These are phyloP conservation scores for Calephelis nemesis DNA, from an alignment of 1,140 invertebrate species.

Conservation along the genomic window DNA sequence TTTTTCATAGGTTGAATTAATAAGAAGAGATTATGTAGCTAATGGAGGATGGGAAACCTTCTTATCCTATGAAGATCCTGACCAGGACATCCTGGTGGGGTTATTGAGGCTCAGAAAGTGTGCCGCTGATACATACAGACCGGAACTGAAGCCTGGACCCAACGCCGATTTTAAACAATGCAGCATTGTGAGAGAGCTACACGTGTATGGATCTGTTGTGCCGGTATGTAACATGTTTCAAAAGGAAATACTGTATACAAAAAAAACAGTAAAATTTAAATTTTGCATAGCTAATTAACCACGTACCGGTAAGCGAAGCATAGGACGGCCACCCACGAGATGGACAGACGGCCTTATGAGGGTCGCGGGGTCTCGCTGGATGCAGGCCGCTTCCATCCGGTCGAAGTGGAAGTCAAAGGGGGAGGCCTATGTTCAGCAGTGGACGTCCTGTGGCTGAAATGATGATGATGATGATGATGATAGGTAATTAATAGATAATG, in stretches of 20 bases:
- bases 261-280: too few species aligned
- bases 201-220: conserved; percentile 99
- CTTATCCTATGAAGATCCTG: conserved; percentile 98
- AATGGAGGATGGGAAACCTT: conserved; percentile 99
- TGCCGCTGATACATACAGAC: conserved; percentile 91
- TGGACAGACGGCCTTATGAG: too few species aligned
- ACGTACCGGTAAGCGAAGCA: too few species aligned
- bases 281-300: too few species aligned
- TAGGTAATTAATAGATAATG: too few species aligned
- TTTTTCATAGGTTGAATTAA: conserved; percentile 87
- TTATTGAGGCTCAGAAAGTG: conserved; percentile 96
- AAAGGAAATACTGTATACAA: neutral
- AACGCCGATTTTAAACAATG: conserved; percentile 81
- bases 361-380: too few species aligned
- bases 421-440: too few species aligned
- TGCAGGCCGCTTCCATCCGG: too few species aligned
- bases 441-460: too few species aligned
- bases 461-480: too few species aligned
- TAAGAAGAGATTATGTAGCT: conserved; percentile 96
- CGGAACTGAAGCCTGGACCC: conserved; percentile 86
- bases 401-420: too few species aligned
- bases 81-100: conserved; percentile 98
- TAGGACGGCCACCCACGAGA: too few species aligned
- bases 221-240: conserved; percentile 84
- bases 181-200: conserved; percentile 97